A percentile compares a stretch with the other conserved stretches of the same genome.
phyloP scores from a whole-genome alignment of 1,140 invertebrate species.

The Drosophila navojoa region DNA sequence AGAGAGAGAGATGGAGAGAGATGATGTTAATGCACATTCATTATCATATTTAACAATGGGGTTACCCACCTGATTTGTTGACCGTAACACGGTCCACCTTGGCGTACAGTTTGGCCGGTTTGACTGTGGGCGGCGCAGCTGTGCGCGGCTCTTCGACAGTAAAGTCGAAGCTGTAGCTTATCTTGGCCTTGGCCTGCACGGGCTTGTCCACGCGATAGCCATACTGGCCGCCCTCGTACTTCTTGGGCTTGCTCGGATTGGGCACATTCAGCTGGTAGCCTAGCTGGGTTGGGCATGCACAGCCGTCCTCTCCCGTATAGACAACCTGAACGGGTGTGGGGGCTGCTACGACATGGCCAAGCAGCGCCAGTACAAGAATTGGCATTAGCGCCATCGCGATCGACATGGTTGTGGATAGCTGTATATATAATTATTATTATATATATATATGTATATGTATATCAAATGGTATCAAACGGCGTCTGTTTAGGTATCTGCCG shows the following conservation, averaged over 20 bases:
- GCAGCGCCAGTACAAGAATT: conserved; percentile 6
- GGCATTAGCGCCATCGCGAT: conserved; percentile 28
- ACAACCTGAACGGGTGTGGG: conserved; percentile 56
- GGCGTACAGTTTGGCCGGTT: conserved; percentile 67
- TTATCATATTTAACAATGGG: background rate
- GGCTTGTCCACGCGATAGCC: conserved; percentile 76
- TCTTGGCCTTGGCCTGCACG: conserved; percentile 70
- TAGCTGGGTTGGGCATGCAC: conserved; percentile 67
- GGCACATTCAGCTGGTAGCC: conserved; percentile 75
- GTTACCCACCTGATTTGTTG: conserved; percentile 63
- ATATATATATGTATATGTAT: background rate
- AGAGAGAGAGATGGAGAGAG: background rate
- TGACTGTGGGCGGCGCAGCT: conserved; percentile 46
- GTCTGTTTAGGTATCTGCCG: conserved; percentile 54
- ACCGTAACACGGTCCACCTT: conserved; percentile 69
- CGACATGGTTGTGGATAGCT: conserved; percentile 11
- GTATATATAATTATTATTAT: background rate
- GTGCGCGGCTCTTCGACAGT: conserved; percentile 71
- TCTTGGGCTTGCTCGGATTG: conserved; percentile 50
- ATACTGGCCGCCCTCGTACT: conserved; percentile 52
- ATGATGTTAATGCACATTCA: background rate
- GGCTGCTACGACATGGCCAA: conserved; percentile 20
- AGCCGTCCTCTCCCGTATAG: conserved; percentile 72
- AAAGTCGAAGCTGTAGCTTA: conserved; percentile 77
- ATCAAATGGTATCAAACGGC: conserved; percentile 20